These are phyloP conservation scores for Vanessa atalanta DNA, from an alignment of 1,140 invertebrate genomes.

Conservation along the genomic window DNA sequence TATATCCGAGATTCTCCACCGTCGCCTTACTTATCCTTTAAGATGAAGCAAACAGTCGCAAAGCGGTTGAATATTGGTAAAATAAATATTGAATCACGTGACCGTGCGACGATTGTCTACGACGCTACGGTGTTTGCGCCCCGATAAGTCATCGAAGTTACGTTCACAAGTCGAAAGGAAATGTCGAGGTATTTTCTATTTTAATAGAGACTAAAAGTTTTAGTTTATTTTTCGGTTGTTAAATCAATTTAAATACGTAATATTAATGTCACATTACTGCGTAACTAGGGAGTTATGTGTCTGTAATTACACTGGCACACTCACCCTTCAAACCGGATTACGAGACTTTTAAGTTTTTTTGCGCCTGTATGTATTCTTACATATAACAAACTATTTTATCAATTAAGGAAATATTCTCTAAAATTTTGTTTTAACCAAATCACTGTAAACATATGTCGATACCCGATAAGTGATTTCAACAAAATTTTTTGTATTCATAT, in stretches of 20 bases:
- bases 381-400: too few species aligned
- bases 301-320: too few species aligned
- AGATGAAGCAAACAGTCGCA: slow-evolving; percentile 44
- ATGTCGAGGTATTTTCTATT: slow-evolving; percentile 15
- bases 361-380: too few species aligned
- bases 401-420: too few species aligned
- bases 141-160: slow-evolving; percentile 47
- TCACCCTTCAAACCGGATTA: too few species aligned
- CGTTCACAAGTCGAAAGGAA: slow-evolving; percentile 31
- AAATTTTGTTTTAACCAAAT: too few species aligned
- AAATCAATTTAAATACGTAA: background rate
- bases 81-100: slow-evolving; percentile 73
- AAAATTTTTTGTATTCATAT: too few species aligned
- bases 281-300: too few species aligned
- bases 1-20: slow-evolving; percentile 12
- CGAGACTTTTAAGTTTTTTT: too few species aligned
- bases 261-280: too few species aligned
- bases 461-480: too few species aligned
- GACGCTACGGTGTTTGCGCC: slow-evolving; percentile 46
- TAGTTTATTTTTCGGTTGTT: background rate
- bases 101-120: slow-evolving; percentile 53
- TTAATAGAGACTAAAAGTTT: background rate
- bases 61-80: slow-evolving; percentile 71
- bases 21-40: slow-evolving; percentile 25
- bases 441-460: too few species aligned